Evolutionary conservation across 92 coral and sea anemone species (phyloP), one percentile per base, ranked within the genome.

Genomic region (Bergia puertoricense): DNA sequence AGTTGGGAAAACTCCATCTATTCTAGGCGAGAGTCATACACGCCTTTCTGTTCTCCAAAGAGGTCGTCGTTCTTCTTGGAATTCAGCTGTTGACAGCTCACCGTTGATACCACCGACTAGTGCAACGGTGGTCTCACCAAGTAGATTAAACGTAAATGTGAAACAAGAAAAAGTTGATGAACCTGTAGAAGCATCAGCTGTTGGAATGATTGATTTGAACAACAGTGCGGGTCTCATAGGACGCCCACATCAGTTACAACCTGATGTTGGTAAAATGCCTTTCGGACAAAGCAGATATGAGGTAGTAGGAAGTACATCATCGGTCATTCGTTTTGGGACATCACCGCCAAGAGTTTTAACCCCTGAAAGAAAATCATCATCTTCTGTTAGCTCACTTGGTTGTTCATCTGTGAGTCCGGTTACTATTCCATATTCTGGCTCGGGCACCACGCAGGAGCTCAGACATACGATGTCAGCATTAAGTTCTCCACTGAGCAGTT

Each of bases 171-270:
- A 69, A 36, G 23, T 2, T n/a, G 39, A 40, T 37, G 78, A 48
- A 69, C 44, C 67, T 1, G 87, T 37, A 10, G 82, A 74, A 7
- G 71, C 77, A 15, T 43, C 69, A 20, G 83, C 88, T 54, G 91
- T 89, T 44, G 90, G 91, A 81, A 95, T 95, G 98, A 95, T 95
- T 77, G 98, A 95, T 82, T 86, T 95, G n/a, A 95, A 92, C 87
- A 86, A 82, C 76, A 95, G 98, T 77, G 88, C 98, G 1, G 92
- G 92, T 66, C 89, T 91, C 40, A 72, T 95, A 38, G 92, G 89
- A 13, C 77, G 85, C 8, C 93, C 96, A 7, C 98, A 95, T 86
- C 87, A 23, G 38, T 71, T 84, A 38, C 79, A 69, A 40, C 43
- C 77, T 46, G 77, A 45, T 45, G 65, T 83, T 69, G 45, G 62